Evolutionary conservation across 2,113 vertebrate species (phyloP).

Genomic region (Hepsetus odoe): DNA sequence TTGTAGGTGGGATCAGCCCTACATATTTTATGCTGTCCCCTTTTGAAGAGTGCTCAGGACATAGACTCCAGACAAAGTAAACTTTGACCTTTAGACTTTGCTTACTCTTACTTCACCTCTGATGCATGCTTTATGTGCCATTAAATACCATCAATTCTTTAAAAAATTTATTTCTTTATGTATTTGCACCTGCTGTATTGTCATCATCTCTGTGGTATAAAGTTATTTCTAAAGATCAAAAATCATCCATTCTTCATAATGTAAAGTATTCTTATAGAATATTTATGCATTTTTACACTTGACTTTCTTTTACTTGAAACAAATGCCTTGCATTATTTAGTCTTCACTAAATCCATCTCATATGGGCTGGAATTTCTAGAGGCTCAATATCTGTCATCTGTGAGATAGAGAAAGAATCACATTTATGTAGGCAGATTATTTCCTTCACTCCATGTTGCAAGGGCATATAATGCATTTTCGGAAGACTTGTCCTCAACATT

Average conservation of each 20-base stretch:
- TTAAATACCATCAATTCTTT: not conserved
- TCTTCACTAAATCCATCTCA: constrained; percentile 10
- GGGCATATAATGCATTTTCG: constrained; percentile 69
- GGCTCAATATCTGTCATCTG: constrained; percentile 1
- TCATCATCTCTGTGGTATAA: not conserved
- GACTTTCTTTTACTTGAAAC: constrained; percentile 31
- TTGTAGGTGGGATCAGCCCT: constrained; percentile 1
- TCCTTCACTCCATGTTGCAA: constrained; percentile 60
- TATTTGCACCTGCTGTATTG: not conserved
- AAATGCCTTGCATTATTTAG: constrained; percentile 12
- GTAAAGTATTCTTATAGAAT: not conserved
- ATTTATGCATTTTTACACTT: constrained; percentile 28
- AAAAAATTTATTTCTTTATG: not conserved
- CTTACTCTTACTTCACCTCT: not conserved
- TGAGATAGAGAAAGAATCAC: constrained; percentile 65
- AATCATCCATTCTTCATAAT: not conserved
- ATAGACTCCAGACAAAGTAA: not conserved
- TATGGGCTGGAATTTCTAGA: not conserved
- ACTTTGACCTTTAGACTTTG: not conserved
- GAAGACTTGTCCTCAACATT: constrained; percentile 68
- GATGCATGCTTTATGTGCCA: not conserved
- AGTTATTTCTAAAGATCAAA: not conserved
- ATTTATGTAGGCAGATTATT: constrained; percentile 67
- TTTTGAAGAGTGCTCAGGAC: not conserved
- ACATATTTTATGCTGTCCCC: not conserved